Conservation (phyloP, 2,797 vertebrate species). For the Telmatherina bonti region DNA sequence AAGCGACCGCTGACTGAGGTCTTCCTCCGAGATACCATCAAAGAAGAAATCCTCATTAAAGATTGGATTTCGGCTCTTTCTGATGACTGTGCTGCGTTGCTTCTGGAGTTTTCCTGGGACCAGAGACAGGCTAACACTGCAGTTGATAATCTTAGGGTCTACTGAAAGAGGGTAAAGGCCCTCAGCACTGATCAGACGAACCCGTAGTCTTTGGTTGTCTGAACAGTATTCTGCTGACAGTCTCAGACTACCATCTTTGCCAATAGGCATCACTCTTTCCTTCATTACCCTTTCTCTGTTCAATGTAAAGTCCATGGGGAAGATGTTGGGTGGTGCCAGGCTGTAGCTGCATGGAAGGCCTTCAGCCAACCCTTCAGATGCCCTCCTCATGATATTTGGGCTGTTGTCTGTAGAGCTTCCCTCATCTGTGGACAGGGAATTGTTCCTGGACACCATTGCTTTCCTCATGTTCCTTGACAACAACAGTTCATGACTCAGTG, state of each 20-base stretch:
- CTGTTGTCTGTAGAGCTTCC: constrained; percentile 93
- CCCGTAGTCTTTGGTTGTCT: constrained; percentile 84
- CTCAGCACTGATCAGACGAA: constrained; percentile 90
- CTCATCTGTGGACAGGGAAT: constrained; percentile 91
- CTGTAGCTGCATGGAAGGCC: constrained; percentile 64
- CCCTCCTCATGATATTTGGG: constrained; percentile 85
- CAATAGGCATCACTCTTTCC: constrained; percentile 79
- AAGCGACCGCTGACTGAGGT: constrained; percentile 82
- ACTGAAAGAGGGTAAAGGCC: constrained; percentile 82
- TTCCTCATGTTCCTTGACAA: constrained; percentile 83
- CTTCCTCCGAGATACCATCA: constrained; percentile 85
- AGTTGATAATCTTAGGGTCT: constrained; percentile 88
- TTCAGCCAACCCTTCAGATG: constrained; percentile 82
- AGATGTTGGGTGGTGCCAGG: constrained; percentile 81
- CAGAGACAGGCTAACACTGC: constrained; percentile 88
- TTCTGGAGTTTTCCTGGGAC: constrained; percentile 87
- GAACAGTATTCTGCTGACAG: constrained; percentile 88
- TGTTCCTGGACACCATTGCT: constrained; percentile 83
- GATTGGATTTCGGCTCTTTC: constrained; percentile 89
- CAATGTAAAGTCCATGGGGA: constrained; percentile 82
- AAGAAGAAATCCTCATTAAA: constrained; percentile 95
- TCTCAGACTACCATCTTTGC: constrained; percentile 84
- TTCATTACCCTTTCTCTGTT: constrained; percentile 82
- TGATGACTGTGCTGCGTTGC: constrained; percentile 88
- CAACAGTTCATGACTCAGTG: constrained; percentile 86